Base-by-base conservation (phyloP, 2,113 vertebrate species). In the Odocoileus hemionus region DNA sequence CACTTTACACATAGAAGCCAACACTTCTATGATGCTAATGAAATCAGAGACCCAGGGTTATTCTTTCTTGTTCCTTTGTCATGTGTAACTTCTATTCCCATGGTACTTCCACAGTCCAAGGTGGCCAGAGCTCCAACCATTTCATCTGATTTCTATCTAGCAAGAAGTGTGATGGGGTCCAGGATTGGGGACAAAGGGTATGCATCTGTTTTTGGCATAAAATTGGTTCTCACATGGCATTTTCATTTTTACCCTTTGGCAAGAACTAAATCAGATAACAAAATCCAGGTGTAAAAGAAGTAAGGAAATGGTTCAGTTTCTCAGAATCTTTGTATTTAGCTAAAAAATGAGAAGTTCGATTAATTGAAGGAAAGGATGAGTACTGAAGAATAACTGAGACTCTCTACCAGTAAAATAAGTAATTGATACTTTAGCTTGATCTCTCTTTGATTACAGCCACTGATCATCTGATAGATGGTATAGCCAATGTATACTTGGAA, bases 351-450 rank as follows among this genome's bases (percentile, higher is more conserved):
- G n/a, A 67, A 23, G 7, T 15, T 57, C 8, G 23, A 28, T 43
- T 54, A 67, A 67, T 28, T 36, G 47, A 52, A 79, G 23, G 12
- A 84, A 43, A 83, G 30, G 70, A 83, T 57, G 23, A 12, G 36
- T 89, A 33, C 5, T 84, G 45, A 58, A 43, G n/a, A 45, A 84
- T 10, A 60, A 70, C 9, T 26, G 36, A 39, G 57, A 26, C 10
- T 58, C 52, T 90, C 52, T 85, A 13, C 2, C 76, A 74, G 64
- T 21, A 36, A 0, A 33, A 7, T 57, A 95, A 97, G 76, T 1
- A 47, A 94, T 85, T 96, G 87, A 64, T 55, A 1, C 67, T 97
- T 97, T 86, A 52, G 90, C 92, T 57, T 13, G 70, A 95, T 95
- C 87, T 39, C 9, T 86, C 91, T 92, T 86, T 86, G 15, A 90